Base-by-base conservation (phyloP, 2,888 invertebrate species). In the Hedychridium roseum region DNA sequence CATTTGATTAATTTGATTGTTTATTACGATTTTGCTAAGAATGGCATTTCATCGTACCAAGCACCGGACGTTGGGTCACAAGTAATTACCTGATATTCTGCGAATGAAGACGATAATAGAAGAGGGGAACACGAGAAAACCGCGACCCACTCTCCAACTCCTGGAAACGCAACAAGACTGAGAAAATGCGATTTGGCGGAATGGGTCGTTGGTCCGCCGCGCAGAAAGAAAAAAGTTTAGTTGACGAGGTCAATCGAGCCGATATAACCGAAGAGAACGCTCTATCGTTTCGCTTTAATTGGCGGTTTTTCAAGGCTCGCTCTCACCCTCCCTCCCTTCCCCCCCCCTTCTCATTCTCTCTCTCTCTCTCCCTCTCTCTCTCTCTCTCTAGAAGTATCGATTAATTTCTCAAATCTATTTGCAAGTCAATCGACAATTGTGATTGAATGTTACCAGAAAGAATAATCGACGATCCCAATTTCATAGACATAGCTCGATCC, bases 111-210 rank as follows among this genome's bases (percentile, higher is more conserved):
- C 40, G 32, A 47, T 30, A 1, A 11, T 21, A 31, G 31, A 35
- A 26, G 39, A 34, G 42, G 38, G 48, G 38, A 55, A 36, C 50
- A 38, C 42, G 43, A 11, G 20, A 38, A 9, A n/a, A n/a, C n/a
- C n/a, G n/a, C 50, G 43, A 48, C 14, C 51, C 54, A 50, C 53
- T 51, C 38, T 51, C 56, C 53, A 44, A 50, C 51, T 57, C 42
- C 53, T 57, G 62, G 46, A 68, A 68, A 68, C 64, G 70, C 64
- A 66, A 68, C 64, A 70, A 68, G 70, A 68, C 68, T 68, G 68
- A 68, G 50, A n/a, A n/a, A 60, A 68, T 61, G 57, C 49, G 54
- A 57, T 52, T 28, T 21, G 42, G 39, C 48, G 43, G 36, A 50
- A 52, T 36, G 52, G 52, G 32, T 58, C 31, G 52, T 49, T 47